Evolutionary conservation across 1,140 invertebrate genomes (phyloP), one percentile per base, ranked within the genome.

Genomic region (Pseudomyrmex cubaensis): DNA sequence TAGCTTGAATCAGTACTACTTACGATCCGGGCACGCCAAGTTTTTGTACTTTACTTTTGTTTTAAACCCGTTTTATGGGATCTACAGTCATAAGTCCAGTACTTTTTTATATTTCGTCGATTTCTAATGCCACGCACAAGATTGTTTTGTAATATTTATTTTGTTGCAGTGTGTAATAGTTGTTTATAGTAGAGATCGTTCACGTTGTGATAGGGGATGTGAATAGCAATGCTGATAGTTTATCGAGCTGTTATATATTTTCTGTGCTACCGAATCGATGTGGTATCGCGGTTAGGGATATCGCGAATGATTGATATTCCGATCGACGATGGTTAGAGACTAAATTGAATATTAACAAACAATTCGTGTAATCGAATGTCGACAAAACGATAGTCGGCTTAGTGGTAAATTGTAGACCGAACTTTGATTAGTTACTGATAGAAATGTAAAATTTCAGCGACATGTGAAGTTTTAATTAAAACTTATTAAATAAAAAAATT

Each of bases 311-410:
- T 35, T 35, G 35, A 35, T 82, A 72, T 83, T 83, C 64, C 84
- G 72, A 57, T 73, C 54, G 59, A 52, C 66, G 15, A 63, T 20
- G 50, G 72, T 72, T 82, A 63, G 80, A 78, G 70, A 52, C 59
- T 50, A 87, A 83, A 84, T 78, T 82, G 69, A 86, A 59, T 87
- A 87, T 87, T 87, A 86, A 87, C 86, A 74, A 87, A 87, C 82
- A 78, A 86, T 87, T 87, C 52, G 44, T n/a, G 61, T 67, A 85
- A 86, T 73, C 61, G 57, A 52, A 66, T 25, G 46, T 46, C 4
- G 22, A 59, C 54, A 8, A 17, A n/a, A 50, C 54, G 15, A 72
- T 80, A 72, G 66, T 80, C 54, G 76, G 76, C 54, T 70, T 70
- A 80, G 76, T 70, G 66, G 35, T 72, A 44, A 70, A 80, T 80